These are phyloP conservation scores for Mylabris phalerata DNA, from an alignment of 1,140 invertebrate genomes.

Conservation along the genomic window DNA sequence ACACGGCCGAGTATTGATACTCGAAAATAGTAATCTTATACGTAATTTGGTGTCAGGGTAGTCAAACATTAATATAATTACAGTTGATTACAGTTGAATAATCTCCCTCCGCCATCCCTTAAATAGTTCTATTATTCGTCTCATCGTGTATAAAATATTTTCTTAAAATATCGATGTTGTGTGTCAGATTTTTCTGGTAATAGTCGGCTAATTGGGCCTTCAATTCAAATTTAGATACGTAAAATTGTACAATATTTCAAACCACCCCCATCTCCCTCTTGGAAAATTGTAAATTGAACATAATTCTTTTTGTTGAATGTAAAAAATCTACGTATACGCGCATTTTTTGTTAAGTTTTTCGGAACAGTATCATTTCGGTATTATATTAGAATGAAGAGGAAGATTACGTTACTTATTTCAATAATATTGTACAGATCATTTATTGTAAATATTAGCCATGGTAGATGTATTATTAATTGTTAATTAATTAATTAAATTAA, in stretches of 20 bases:
- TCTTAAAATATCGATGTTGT: slow-evolving; percentile 33
- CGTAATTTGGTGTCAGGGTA: slow-evolving; percentile 46
- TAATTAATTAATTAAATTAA: too few relatives aligned
- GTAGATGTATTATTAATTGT: slow-evolving; percentile 24
- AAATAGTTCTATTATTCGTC: slow-evolving; percentile 5
- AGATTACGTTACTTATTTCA: slow-evolving; percentile 4
- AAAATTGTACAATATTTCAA: slow-evolving; percentile 41
- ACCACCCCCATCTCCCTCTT: slow-evolving; percentile 8
- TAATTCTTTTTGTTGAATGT: slow-evolving; percentile 27
- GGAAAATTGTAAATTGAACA: slow-evolving; percentile 23
- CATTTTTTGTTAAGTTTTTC: slow-evolving; percentile 19
- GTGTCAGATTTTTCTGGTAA: slow-evolving; percentile 27
- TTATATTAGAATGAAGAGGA: neutral
- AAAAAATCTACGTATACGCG: slow-evolving; percentile 35
- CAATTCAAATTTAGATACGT: slow-evolving; percentile 37
- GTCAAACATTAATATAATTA: slow-evolving; percentile 21
- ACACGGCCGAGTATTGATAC: slow-evolving; percentile 36
- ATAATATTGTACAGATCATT: slow-evolving; percentile 27
- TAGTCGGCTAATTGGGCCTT: slow-evolving; percentile 19
- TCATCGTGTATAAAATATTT: slow-evolving; percentile 28
- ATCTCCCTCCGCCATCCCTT: neutral
- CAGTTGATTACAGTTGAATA: slow-evolving; percentile 17
- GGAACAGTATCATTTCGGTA: slow-evolving; percentile 12
- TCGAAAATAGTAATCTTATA: slow-evolving; percentile 41
- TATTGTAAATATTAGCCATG: slow-evolving; percentile 25